Evolutionary conservation across 2,888 invertebrate genomes (phyloP), one percentile per base, ranked within the genome.

Genomic region (Leucania comma): DNA sequence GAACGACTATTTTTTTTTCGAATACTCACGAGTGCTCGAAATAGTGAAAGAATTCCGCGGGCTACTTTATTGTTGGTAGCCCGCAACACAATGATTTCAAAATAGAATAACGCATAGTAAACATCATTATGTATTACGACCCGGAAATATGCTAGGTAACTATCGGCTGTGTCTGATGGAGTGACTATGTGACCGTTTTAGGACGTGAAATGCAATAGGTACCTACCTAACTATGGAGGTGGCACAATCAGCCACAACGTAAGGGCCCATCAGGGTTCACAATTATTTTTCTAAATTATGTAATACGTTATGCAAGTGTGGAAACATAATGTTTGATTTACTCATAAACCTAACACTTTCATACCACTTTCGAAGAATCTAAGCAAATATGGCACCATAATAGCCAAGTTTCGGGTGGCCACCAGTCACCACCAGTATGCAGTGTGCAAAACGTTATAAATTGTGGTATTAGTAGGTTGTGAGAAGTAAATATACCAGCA

Each of bases 301-400:
- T 77, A 80, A 83, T 68, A 38, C 17, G 74, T 88, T 85, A 86
- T 68, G 73, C 71, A 87, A 87, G 78, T 69, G 68, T 77, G 72
- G 70, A 75, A 81, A 78, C 72, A 80, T 78, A 63, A 67, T 84
- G 70, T 82, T 84, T 81, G 82, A 84, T 74, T 83, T 83, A 77
- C 77, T 79, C 82, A 80, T 84, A 85, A 85, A 80, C 82, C 84
- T 81, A 87, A 86, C 85, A 87, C 90, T 90, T 89, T 90, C 89
- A 82, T 86, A 81, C 83, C 68, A 83, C 89, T 89, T 89, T 89
- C 87, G 82, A 86, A 77, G 84, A 82, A 80, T 73, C 80, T 84
- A 72, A 80, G 84, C 79, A 86, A 89, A 89, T 78, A 87, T 51
- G 56, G 59, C 68, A 67, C 32, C 62, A 42, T 75, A 70, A 58